A percentile compares a stretch with the other conserved stretches of the same genome.
Conservation (phyloP, 2,113 vertebrate genomes). For the Paracanthobrama guichenoti region DNA sequence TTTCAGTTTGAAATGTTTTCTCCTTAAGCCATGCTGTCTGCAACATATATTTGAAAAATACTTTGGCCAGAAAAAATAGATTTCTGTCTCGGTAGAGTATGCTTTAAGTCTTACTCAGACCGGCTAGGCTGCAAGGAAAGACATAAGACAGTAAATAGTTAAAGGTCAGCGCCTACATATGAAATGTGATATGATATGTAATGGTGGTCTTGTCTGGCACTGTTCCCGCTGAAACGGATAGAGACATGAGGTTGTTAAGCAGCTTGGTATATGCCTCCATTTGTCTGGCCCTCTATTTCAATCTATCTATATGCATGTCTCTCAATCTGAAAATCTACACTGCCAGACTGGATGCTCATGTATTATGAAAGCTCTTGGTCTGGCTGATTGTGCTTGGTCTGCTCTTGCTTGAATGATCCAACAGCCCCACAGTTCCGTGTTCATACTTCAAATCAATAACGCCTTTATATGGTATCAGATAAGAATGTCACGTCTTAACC, state of each 20-base stretch:
- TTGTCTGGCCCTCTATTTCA: not conserved
- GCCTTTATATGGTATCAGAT: conserved; percentile 21
- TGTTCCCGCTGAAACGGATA: not conserved
- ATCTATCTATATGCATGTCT: conserved; percentile 5
- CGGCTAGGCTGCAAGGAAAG: not conserved
- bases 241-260: not conserved
- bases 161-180: conserved; percentile 11
- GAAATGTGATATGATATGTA: conserved; percentile 28
- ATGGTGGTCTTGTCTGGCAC: conserved; percentile 11
- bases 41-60: not conserved
- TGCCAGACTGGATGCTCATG: conserved; percentile 19
- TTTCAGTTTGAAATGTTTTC: not conserved
- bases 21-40: not conserved
- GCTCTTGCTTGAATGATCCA: conserved; percentile 18
- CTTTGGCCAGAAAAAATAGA: not conserved
- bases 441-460: conserved; percentile 1
- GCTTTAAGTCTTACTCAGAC: not conserved
- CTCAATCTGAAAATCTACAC: conserved; percentile 20
- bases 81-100: not conserved
- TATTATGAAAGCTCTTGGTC: conserved; percentile 10
- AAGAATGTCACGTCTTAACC: conserved; percentile 20
- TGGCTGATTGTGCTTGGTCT: not conserved
- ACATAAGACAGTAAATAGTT: not conserved
- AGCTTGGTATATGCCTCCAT: not conserved
- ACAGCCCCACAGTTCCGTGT: not conserved